These are phyloP conservation scores for Pollachius pollachius DNA, from an alignment of 2,113 vertebrate species.

Conservation along the genomic window DNA sequence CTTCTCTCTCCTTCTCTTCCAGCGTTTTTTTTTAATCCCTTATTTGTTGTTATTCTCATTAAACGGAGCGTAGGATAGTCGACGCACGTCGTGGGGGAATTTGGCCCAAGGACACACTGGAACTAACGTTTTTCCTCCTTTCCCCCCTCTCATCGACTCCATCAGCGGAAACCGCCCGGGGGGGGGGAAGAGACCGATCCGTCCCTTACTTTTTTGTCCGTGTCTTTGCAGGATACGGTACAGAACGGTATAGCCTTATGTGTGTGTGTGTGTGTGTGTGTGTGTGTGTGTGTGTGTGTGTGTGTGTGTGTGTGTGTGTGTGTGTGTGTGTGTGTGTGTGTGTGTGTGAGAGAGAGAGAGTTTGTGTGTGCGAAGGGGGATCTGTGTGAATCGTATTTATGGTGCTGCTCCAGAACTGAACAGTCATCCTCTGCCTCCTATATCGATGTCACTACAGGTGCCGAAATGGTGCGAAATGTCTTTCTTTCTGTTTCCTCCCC, in stretches of 20 bases:
- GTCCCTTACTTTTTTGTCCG: too few species aligned
- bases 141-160: conserved; percentile 13
- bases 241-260: too few species aligned
- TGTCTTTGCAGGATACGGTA: too few species aligned
- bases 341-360: conserved; percentile 30
- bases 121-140: conserved; percentile 42
- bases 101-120: conserved; percentile 57
- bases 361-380: conserved; percentile 41
- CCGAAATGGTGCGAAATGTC: conserved; percentile 65
- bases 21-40: too few species aligned
- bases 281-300: conserved; percentile 12
- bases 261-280: conserved; percentile 3
- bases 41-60: conserved; percentile 5
- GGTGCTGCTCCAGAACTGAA: conserved; percentile 50
- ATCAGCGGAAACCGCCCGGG: not conserved
- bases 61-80: conserved; percentile 48
- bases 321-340: too few species aligned
- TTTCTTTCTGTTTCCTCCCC: conserved; percentile 16
- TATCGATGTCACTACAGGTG: conserved; percentile 69
- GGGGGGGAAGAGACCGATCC: not conserved
- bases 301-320: too few species aligned
- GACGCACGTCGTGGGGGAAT: conserved; percentile 55
- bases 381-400: conserved; percentile 42
- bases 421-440: conserved; percentile 33
- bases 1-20: conserved; percentile 27